Conservation (phyloP, 2,113 vertebrate species). For the Psilopsiagon aymara region DNA sequence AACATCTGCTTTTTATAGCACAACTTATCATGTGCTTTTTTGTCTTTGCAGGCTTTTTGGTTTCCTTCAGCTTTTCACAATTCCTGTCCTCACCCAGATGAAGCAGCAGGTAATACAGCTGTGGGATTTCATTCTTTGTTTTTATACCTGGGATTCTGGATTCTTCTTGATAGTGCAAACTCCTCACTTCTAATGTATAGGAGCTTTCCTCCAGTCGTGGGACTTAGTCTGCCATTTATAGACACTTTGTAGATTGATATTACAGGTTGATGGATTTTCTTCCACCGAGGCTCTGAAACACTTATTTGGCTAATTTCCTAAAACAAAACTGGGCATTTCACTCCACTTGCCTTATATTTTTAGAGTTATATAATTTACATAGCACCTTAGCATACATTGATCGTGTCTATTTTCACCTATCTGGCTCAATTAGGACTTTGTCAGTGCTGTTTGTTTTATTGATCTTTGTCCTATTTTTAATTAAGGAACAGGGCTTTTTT, state of each 20-base stretch:
- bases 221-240: background rate
- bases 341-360: background rate
- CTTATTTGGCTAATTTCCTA: background rate
- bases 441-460: rapidly evolving
- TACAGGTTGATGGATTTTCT: background rate
- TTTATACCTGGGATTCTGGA: background rate
- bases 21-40: background rate
- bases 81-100: background rate
- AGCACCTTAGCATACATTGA: background rate
- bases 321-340: background rate
- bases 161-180: background rate
- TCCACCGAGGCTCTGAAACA: background rate
- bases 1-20: background rate
- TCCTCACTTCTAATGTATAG: background rate
- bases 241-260: background rate
- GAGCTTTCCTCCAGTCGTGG: background rate
- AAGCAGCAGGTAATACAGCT: background rate
- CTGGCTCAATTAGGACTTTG: background rate
- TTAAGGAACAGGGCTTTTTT: background rate
- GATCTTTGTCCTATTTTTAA: background rate
- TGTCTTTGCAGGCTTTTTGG: background rate
- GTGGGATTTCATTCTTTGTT: background rate
- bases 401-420: background rate
- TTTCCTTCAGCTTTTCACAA: background rate
- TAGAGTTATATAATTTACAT: background rate